Percentiles rank a stretch among this genome's conserved stretches.
phyloP scores from a whole-genome alignment of 2,113 vertebrate genomes.

The Tetrao urogallus region DNA sequence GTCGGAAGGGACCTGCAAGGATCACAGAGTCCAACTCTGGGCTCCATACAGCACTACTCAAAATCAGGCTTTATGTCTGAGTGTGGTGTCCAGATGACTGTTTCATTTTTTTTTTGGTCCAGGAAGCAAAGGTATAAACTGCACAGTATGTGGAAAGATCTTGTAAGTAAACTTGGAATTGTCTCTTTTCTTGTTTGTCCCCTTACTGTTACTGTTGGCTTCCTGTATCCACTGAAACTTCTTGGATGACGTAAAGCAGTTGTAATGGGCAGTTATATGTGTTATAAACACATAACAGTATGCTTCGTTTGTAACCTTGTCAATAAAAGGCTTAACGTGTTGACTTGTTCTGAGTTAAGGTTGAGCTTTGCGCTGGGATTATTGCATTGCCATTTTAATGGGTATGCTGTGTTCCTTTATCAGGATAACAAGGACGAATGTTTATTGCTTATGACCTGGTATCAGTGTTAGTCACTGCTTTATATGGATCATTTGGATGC shows the following conservation, averaged over 20 bases:
- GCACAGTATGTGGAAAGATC: background rate
- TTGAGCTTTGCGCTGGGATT: constrained; percentile 15
- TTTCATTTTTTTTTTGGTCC: background rate
- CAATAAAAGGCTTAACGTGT: background rate
- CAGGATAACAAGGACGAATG: background rate
- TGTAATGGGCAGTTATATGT: background rate
- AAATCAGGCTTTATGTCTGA: background rate
- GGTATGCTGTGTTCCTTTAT: background rate
- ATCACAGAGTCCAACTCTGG: background rate
- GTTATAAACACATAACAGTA: background rate
- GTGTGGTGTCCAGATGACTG: background rate
- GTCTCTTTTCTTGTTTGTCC: background rate
- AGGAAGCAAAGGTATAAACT: background rate
- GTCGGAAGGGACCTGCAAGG: background rate
- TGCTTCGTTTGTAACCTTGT: accelerated
- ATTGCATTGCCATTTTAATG: background rate
- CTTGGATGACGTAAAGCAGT: accelerated
- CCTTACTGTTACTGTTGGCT: background rate
- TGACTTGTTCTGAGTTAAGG: background rate
- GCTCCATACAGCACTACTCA: background rate
- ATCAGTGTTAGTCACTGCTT: background rate
- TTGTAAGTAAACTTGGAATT: background rate
- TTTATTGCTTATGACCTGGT: background rate
- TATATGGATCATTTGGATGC: background rate
- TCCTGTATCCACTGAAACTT: background rate